phyloP scores from a whole-genome alignment of 1,140 invertebrate species.

The Bombus superbus region DNA sequence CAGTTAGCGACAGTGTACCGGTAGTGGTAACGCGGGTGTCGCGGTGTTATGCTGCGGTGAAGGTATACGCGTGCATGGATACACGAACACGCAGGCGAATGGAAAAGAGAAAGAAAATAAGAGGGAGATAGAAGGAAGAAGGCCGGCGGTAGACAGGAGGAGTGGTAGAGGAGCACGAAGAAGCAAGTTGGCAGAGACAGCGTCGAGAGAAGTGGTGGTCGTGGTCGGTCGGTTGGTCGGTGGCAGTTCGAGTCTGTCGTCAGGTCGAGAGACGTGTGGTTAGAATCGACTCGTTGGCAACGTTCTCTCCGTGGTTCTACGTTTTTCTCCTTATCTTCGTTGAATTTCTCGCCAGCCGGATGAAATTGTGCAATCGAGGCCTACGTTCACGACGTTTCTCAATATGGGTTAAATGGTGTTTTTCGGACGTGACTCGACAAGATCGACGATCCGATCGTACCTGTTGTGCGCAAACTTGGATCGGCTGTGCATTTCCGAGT shows the following conservation, averaged over 20 bases:
- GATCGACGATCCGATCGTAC: conserved; percentile 12
- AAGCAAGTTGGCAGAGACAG: conserved; percentile 58
- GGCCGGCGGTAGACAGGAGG: conserved; percentile 12
- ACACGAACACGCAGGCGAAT: conserved; percentile 19
- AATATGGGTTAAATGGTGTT: conserved; percentile 52
- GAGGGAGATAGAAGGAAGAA: not conserved
- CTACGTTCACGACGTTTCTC: not conserved
- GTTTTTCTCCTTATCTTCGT: not conserved
- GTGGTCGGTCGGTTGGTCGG: conserved; percentile 8
- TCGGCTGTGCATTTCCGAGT: conserved; percentile 9
- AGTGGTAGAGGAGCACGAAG: conserved; percentile 37
- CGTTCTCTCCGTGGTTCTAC: conserved; percentile 2
- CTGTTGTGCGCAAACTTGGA: not conserved
- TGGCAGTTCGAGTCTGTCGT: conserved; percentile 51
- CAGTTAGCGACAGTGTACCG: conserved; percentile 10
- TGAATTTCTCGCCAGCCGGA: not conserved
- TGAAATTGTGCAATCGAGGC: conserved; percentile 8
- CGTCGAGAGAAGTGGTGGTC: conserved; percentile 41
- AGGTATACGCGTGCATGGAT: conserved; percentile 11
- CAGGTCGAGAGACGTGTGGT: conserved; percentile 22
- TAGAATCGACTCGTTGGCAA: conserved; percentile 13
- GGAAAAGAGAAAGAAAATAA: conserved; percentile 18
- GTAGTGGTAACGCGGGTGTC: conserved; percentile 15
- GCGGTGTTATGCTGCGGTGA: not conserved
- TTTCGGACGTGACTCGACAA: not conserved